Percentiles rank a stretch among this genome's conserved stretches.
phyloP scores from a whole-genome alignment of 2,113 vertebrate genomes.

The Lucifuga dentata region DNA sequence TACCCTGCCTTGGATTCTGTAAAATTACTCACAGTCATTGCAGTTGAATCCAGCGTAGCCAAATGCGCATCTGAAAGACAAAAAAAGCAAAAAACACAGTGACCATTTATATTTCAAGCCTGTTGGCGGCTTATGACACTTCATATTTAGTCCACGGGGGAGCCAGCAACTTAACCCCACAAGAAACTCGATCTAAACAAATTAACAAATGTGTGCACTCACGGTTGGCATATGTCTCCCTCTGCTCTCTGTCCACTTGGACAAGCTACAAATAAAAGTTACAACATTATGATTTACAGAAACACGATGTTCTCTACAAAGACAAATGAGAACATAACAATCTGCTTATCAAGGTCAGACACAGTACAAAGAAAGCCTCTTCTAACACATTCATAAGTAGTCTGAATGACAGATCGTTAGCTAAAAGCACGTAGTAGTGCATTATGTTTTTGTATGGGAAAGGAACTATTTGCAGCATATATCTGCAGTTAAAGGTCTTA shows the following conservation, averaged over 20 bases:
- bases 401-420: not conserved
- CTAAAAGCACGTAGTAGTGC: constrained; percentile 14
- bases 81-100: not conserved
- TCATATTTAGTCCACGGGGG: constrained; percentile 49
- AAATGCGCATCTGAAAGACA: constrained; percentile 77
- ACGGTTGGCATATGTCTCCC: constrained; percentile 52
- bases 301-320: not conserved
- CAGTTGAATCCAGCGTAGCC: constrained; percentile 84
- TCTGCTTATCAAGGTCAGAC: not conserved
- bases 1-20: not conserved
- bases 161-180: constrained; percentile 16
- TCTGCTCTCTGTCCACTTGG: constrained; percentile 68
- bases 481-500: constrained; percentile 10
- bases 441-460: constrained; percentile 10
- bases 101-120: not conserved
- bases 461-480: not conserved
- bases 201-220: constrained; percentile 55
- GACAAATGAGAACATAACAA: constrained; percentile 18
- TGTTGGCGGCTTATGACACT: constrained; percentile 8
- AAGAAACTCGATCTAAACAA: not conserved
- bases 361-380: constrained; percentile 25
- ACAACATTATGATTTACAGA: not conserved
- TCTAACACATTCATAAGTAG: not conserved
- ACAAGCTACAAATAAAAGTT: constrained; percentile 72
- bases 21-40: constrained; percentile 77